These are phyloP conservation scores for Chaetops frenatus DNA, from an alignment of 2,113 vertebrate genomes.

Conservation along the genomic window DNA sequence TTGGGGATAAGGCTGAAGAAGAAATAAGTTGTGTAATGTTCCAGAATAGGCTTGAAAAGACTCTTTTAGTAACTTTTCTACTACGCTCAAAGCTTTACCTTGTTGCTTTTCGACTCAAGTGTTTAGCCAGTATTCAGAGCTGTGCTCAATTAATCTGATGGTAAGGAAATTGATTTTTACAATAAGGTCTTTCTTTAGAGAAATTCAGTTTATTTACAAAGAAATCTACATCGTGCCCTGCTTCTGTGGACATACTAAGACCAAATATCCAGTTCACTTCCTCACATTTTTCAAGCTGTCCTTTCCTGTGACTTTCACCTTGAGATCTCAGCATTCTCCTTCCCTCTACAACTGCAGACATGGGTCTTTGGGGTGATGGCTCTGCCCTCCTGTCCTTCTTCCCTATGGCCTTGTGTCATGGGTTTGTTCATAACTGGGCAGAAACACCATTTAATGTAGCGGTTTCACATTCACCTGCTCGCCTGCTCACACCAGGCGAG, in stretches of 20 bases:
- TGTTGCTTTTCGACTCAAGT: neutral
- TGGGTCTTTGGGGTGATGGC: neutral
- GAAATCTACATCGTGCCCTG: neutral
- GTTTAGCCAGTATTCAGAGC: neutral
- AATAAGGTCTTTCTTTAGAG: neutral
- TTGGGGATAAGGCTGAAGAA: neutral
- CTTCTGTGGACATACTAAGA: neutral
- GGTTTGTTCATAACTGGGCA: no score
- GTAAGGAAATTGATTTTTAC: neutral
- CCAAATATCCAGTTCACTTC: neutral
- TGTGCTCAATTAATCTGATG: neutral
- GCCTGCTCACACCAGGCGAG: no score
- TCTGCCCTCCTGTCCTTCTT: neutral
- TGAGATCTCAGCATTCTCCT: neutral
- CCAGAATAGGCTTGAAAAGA: neutral
- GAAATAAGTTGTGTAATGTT: neutral
- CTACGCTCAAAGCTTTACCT: neutral
- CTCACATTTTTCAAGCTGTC: neutral
- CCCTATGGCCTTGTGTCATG: neutral
- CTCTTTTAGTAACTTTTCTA: neutral
- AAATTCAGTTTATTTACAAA: slow-evolving; percentile 8
- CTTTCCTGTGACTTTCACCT: neutral
- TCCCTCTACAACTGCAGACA: neutral
- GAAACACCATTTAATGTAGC: no score
- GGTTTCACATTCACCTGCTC: no score